A percentile compares a stretch with the other conserved stretches of the same genome.
Conservation (phyloP, 2,113 vertebrate species). For the Cercopithecus mona region DNA sequence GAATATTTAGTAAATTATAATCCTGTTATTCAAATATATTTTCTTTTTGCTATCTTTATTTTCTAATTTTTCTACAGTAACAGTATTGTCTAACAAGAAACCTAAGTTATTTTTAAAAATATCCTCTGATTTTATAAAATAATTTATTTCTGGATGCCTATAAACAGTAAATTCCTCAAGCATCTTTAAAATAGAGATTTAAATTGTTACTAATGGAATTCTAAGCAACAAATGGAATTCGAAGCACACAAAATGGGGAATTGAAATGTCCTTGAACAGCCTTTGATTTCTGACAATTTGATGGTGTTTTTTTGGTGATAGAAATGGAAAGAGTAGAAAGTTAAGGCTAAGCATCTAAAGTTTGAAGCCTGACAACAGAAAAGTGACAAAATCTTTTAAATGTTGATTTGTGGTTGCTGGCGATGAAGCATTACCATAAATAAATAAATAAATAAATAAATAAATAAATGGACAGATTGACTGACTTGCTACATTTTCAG, state of each 20-base stretch:
- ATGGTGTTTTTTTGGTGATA: not conserved
- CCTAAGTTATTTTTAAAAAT: not conserved
- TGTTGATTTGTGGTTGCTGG: not conserved
- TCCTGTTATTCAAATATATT: not conserved
- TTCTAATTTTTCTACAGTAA: not conserved
- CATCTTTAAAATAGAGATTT: constrained; percentile 43
- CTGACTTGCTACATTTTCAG: not conserved
- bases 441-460: not conserved
- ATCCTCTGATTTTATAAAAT: constrained; percentile 15
- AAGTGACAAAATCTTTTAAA: not conserved
- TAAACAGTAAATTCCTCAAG: not conserved
- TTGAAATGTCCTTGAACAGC: not conserved
- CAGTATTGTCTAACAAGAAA: not conserved
- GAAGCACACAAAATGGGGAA: not conserved
- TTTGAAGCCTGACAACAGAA: not conserved
- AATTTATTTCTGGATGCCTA: constrained; percentile 28
- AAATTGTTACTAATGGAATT: not conserved
- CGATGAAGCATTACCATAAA: not conserved
- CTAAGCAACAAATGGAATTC: not conserved
- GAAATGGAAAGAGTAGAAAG: not conserved
- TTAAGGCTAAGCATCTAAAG: constrained; percentile 17
- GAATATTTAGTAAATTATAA: not conserved
- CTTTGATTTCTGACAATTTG: constrained; percentile 25
- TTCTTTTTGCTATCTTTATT: constrained; percentile 3
- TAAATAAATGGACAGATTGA: not conserved